A percentile compares a stretch with the other conserved stretches of the same genome.
These are phyloP conservation scores for Sceloporus undulatus DNA, from an alignment of 2,113 vertebrate species.

Conservation along the genomic window DNA sequence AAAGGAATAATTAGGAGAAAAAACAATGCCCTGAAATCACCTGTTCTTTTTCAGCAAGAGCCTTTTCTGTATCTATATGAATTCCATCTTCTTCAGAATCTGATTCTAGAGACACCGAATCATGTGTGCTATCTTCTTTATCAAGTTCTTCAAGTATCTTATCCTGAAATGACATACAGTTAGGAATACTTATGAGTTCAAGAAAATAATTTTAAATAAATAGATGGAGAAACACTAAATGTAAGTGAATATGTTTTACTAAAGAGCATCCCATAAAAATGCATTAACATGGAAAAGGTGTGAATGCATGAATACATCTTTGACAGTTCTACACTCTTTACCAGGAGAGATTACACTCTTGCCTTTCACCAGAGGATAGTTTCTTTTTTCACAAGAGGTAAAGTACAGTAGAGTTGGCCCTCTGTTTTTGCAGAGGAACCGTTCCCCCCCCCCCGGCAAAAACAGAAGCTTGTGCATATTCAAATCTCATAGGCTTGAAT, in stretches of 20 bases:
- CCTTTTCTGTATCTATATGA: slow-evolving; percentile 82
- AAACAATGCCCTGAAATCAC: slow-evolving; percentile 66
- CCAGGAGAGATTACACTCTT: no score
- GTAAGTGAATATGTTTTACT: neutral
- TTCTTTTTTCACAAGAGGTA: no score
- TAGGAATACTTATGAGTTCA: neutral
- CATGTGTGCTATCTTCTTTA: slow-evolving; percentile 86
- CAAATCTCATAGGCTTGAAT: no score
- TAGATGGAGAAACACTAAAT: neutral
- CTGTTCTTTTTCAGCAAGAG: slow-evolving; percentile 88
- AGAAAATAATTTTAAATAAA: no score
- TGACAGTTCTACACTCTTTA: neutral
- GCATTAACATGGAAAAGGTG: neutral
- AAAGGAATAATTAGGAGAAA: neutral
- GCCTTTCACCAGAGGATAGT: no score
- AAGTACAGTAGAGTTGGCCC: no score
- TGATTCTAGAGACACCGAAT: slow-evolving; percentile 87
- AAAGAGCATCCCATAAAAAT: neutral
- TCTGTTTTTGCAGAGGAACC: no score
- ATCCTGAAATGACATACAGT: slow-evolving; percentile 77
- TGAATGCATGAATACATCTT: neutral
- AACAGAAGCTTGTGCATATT: no score
- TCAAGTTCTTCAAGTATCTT: slow-evolving; percentile 91
- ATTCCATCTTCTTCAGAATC: slow-evolving; percentile 89
- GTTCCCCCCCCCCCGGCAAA: no score